Evolutionary conservation across 2,888 invertebrate genomes (phyloP).

Genomic region (Xylota sylvarum): DNA sequence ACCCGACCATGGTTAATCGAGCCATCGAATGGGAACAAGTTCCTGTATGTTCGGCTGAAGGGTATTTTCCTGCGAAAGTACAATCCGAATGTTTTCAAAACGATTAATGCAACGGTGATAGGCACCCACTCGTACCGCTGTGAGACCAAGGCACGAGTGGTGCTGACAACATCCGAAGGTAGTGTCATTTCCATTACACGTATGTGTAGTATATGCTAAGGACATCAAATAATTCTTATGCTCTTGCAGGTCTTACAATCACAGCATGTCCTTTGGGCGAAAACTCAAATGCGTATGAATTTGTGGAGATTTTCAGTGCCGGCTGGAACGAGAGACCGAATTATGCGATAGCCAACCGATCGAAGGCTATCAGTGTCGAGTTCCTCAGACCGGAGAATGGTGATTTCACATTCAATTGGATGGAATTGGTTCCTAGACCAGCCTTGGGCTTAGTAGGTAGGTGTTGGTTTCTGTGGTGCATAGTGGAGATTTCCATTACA

Average conservation of each 20-base stretch:
- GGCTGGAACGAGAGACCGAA: slow-evolving; percentile 90
- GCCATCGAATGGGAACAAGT: slow-evolving; percentile 89
- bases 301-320: slow-evolving; percentile 93
- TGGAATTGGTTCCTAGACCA: slow-evolving; percentile 89
- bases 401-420: slow-evolving; percentile 92
- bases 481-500: slow-evolving; percentile 31
- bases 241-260: slow-evolving; percentile 84
- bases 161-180: slow-evolving; percentile 90
- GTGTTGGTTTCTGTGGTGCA: slow-evolving; percentile 31
- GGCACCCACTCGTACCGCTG: slow-evolving; percentile 88
- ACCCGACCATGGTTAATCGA: slow-evolving; percentile 92
- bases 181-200: slow-evolving; percentile 19
- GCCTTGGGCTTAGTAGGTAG: slow-evolving; percentile 84
- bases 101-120: slow-evolving; percentile 87
- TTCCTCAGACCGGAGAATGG: slow-evolving; percentile 91
- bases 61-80: slow-evolving; percentile 87
- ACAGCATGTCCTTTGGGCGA: slow-evolving; percentile 86
- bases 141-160: slow-evolving; percentile 91
- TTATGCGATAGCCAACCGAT: slow-evolving; percentile 86
- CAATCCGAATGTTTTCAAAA: slow-evolving; percentile 83
- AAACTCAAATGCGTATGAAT: slow-evolving; percentile 86
- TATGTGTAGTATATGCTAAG: neutral
- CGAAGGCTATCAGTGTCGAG: slow-evolving; percentile 91
- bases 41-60: slow-evolving; percentile 91
- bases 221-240: slow-evolving; percentile 8